These are phyloP conservation scores for Fistularia commersonii DNA, from an alignment of 2,797 vertebrate genomes.

Conservation along the genomic window DNA sequence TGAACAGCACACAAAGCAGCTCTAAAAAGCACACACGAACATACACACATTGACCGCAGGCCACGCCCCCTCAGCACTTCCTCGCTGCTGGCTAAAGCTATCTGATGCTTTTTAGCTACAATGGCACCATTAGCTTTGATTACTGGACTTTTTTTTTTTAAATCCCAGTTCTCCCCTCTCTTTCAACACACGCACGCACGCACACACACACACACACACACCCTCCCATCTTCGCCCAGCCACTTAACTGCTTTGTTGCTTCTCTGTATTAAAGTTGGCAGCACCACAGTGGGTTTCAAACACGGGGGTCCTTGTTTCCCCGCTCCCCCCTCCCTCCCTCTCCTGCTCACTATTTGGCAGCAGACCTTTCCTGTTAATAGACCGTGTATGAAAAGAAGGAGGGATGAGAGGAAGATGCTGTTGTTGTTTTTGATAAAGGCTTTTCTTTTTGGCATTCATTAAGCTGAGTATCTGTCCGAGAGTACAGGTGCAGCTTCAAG, in stretches of 20 bases:
- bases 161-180: slow-evolving; percentile 35
- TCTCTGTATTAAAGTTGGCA: slow-evolving; percentile 70
- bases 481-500: slow-evolving; percentile 63
- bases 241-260: slow-evolving; percentile 74
- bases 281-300: slow-evolving; percentile 66
- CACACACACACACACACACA: slow-evolving; percentile 14
- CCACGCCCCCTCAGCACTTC: slow-evolving; percentile 38
- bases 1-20: slow-evolving; percentile 32
- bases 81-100: slow-evolving; percentile 46
- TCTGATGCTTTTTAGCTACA: slow-evolving; percentile 71
- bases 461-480: slow-evolving; percentile 45
- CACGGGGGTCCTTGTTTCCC: slow-evolving; percentile 55
- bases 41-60: slow-evolving; percentile 14
- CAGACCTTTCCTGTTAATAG: slow-evolving; percentile 77
- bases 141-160: slow-evolving; percentile 62
- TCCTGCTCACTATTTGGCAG: slow-evolving; percentile 63
- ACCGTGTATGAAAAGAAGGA: slow-evolving; percentile 65
- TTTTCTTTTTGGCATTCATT: slow-evolving; percentile 50
- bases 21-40: slow-evolving; percentile 30
- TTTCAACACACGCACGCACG: slow-evolving; percentile 19
- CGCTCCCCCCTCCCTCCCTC: slow-evolving; percentile 5
- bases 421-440: slow-evolving; percentile 55
- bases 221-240: slow-evolving; percentile 37
- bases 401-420: slow-evolving; percentile 54
- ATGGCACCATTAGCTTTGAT: slow-evolving; percentile 71